A percentile compares a stretch with the other conserved stretches of the same genome.
phyloP scores from a whole-genome alignment of 2,888 invertebrate species.

The Brenthis hecate region DNA sequence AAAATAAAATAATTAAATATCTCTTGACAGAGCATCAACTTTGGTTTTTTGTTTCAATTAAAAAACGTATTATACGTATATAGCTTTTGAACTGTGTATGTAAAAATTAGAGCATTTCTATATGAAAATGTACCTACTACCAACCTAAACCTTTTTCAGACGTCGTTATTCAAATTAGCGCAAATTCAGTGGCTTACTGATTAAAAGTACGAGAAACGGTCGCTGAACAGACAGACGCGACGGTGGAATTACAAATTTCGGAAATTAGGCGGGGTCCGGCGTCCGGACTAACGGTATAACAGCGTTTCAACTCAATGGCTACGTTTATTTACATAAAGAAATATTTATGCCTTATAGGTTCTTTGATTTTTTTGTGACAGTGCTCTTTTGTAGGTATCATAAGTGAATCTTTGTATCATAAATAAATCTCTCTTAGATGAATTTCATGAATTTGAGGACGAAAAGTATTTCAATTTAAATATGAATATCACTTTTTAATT shows the following conservation, averaged over 20 bases:
- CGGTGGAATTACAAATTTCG: constrained; percentile 50
- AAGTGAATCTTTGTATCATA: no score
- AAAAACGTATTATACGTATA: no score
- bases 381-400: background rate
- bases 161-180: constrained; percentile 67
- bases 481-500: no score
- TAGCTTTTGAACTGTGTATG: no score
- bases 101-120: no score
- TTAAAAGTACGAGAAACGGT: constrained; percentile 65
- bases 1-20: no score
- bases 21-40: no score
- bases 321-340: constrained; percentile 12
- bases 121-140: no score
- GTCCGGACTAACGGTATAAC: constrained; percentile 12
- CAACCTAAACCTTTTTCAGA: constrained; percentile 48
- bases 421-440: no score
- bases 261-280: constrained; percentile 22
- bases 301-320: constrained; percentile 13
- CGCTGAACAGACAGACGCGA: constrained; percentile 40
- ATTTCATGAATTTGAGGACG: no score
- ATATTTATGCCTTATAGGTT: constrained; percentile 16
- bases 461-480: no score
- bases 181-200: constrained; percentile 55
- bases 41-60: no score
- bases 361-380: background rate